These are phyloP conservation scores for Incurvaria masculella DNA, from an alignment of 2,888 invertebrate genomes.

Conservation along the genomic window DNA sequence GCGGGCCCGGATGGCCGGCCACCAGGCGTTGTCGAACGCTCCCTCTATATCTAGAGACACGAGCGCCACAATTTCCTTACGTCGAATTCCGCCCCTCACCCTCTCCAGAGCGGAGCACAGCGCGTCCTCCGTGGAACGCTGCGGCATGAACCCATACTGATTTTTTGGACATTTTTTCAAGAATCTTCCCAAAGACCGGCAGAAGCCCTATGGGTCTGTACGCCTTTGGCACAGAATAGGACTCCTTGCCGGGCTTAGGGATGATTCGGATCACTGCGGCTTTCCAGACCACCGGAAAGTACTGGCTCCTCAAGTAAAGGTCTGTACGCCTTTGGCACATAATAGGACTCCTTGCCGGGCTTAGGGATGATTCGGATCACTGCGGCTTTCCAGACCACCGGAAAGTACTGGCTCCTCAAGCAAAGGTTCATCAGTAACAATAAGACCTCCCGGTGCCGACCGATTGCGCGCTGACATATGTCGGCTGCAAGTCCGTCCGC, in stretches of 20 bases:
- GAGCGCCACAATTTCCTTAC: constrained; percentile 7
- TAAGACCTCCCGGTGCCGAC: not conserved
- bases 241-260: constrained; percentile 7
- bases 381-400: constrained; percentile 11
- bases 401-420: constrained; percentile 6
- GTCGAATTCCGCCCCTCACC: constrained; percentile 1
- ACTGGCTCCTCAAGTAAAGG: not conserved
- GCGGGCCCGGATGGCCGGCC: constrained; percentile 16
- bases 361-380: constrained; percentile 6
- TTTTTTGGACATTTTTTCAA: constrained; percentile 1
- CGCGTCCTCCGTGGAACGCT: constrained; percentile 14
- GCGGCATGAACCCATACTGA: constrained; percentile 16
- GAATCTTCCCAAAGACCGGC: not conserved
- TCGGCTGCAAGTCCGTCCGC: constrained; percentile 15
- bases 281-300: constrained; percentile 10
- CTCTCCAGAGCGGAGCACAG: constrained; percentile 11
- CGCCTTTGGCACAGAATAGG: constrained; percentile 1
- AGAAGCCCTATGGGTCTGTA: constrained; percentile 1
- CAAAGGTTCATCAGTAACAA: constrained; percentile 6
- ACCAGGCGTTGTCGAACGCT: constrained; percentile 23
- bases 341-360: constrained; percentile 7
- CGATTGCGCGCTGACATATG: constrained; percentile 10
- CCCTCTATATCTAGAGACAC: constrained; percentile 19
- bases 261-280: constrained; percentile 6
- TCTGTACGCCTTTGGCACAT: not conserved